Percentiles rank a stretch among this genome's conserved stretches.
These are phyloP conservation scores for Torymus aiolomorphi DNA, from an alignment of 2,888 invertebrate genomes.

Conservation along the genomic window DNA sequence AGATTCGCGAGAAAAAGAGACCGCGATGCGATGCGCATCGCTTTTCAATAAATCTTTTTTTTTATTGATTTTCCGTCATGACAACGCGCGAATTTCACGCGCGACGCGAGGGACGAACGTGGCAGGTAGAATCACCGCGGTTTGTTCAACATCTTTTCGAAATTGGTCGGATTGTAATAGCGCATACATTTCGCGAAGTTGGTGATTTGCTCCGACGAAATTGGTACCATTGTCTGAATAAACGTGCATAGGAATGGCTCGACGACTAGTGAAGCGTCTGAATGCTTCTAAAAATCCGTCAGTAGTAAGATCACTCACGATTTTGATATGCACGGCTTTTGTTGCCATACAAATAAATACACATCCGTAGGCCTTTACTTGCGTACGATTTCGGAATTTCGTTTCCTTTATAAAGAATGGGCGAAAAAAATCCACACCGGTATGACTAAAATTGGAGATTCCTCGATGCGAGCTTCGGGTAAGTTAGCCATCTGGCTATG, in stretches of 20 bases:
- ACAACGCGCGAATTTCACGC: no score
- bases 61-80: no score
- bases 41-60: no score
- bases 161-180: neutral
- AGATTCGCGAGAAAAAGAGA: no score
- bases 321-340: no score
- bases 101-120: no score
- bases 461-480: neutral
- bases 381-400: neutral
- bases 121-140: no score
- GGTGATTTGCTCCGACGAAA: neutral
- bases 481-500: constrained; percentile 2
- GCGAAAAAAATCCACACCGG: no score
- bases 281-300: neutral
- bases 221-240: constrained; percentile 18
- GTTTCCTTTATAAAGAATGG: neutral
- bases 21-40: no score
- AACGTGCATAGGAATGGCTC: neutral
- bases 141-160: constrained; percentile 39
- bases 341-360: constrained; percentile 4
- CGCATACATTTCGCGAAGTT: neutral
- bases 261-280: neutral
- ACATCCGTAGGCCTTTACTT: neutral
- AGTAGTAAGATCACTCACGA: no score
- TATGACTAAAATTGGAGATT: no score